Evolutionary conservation across 2,797 vertebrate genomes (phyloP), one percentile per base, ranked within the genome.

Genomic region (Hypotaenidia philippensis): DNA sequence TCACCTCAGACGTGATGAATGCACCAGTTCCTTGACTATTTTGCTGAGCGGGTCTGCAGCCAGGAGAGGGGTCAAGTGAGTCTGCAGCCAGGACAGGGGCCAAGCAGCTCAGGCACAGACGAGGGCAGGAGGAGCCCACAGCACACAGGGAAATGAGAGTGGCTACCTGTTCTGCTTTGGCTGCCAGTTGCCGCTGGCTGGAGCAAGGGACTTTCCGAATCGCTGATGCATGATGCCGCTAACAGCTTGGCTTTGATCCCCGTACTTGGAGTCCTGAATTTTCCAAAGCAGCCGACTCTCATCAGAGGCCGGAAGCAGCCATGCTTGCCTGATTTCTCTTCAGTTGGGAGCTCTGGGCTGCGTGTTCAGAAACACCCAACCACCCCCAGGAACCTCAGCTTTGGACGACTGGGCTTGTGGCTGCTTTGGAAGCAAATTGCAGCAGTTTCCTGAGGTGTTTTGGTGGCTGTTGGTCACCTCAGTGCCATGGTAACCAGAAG

Each of bases 161-260:
- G 13, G 38, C 25, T 88, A 86, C 90, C 94, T 95, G 89, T 3
- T 70, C 66, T 49, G 44, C 68, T 83, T 40, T 5, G 2, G 4
- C 38, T 60, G 60, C 78, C 87, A 70, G 81, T 25, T 78, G 81
- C 83, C 0, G 0, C 44, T 53, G 81, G 11, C 80, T 77, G 90
- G 17, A 94, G 49, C 10, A 11, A 92, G 90, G 94, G 92, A 83
- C 90, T 96, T 96, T 90, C 82, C 72, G 0, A 66, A 16, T 21
- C 2, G 7, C 82, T 69, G 84, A 55, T 69, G 85, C 82, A 81
- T 10, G 27, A 93, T 93, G 91, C 93, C 89, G 47, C 89, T 41
- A 94, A 83, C 44, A 79, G 59, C 79, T 78, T 12, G 0, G 61
- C 91, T 96, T 92, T 92, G 82, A 96, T 91, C 72, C 90, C 26